Conservation (phyloP, 2,888 invertebrate species). For the Allophyes oxyacanthae region DNA sequence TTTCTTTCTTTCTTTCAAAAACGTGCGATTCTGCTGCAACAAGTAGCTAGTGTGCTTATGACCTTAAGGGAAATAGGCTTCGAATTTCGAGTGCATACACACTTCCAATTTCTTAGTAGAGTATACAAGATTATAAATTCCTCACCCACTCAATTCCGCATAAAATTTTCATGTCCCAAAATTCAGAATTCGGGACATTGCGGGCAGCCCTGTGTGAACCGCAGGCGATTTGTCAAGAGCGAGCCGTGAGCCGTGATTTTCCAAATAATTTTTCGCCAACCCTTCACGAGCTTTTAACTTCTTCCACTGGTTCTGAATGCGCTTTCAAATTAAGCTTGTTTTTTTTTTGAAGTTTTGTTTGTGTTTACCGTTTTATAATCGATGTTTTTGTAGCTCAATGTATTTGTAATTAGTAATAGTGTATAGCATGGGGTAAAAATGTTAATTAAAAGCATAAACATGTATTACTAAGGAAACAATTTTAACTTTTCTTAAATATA, state of each 20-base stretch:
- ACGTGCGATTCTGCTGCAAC: too few species aligned
- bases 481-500: too few species aligned
- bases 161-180: conserved; percentile 4
- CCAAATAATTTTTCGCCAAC: conserved; percentile 63
- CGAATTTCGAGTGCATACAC: too few species aligned
- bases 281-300: conserved; percentile 55
- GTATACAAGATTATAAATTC: too few species aligned
- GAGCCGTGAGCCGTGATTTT: conserved; percentile 56
- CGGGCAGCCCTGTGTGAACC: conserved; percentile 50
- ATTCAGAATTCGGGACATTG: not conserved
- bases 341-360: conserved; percentile 17
- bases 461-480: too few species aligned
- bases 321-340: conserved; percentile 40
- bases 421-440: too few species aligned
- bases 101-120: too few species aligned
- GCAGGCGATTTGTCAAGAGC: conserved; percentile 65
- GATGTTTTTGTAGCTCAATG: conserved; percentile 21
- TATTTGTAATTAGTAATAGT: not conserved
- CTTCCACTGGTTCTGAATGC: conserved; percentile 36
- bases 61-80: too few species aligned
- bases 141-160: too few species aligned
- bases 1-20: too few species aligned
- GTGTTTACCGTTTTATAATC: conserved; percentile 10
- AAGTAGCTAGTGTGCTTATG: too few species aligned
- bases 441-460: too few species aligned